These are phyloP conservation scores for Cephus pulcher DNA, from an alignment of 2,888 invertebrate genomes.

Conservation along the genomic window DNA sequence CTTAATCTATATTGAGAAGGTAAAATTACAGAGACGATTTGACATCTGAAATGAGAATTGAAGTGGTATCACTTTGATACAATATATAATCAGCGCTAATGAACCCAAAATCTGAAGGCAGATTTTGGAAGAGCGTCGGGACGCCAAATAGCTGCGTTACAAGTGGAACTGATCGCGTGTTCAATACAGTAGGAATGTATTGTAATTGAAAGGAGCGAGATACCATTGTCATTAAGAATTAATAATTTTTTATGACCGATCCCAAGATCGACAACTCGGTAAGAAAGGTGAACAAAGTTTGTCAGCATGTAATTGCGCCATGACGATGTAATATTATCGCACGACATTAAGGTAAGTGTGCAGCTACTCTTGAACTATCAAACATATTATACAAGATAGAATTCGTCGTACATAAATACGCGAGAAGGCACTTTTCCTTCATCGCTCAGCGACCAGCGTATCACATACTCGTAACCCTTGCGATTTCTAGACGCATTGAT, in stretches of 20 bases:
- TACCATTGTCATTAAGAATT: neutral
- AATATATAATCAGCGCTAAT: neutral
- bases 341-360: neutral
- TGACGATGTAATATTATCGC: neutral
- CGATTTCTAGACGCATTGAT: neutral
- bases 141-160: neutral
- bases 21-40: neutral
- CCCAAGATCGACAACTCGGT: neutral
- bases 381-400: neutral
- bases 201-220: neutral
- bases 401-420: neutral
- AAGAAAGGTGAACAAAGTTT: neutral
- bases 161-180: neutral
- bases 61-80: neutral
- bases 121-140: neutral
- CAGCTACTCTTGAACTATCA: neutral
- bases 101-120: neutral
- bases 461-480: neutral
- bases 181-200: neutral
- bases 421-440: conserved; percentile 7
- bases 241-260: neutral
- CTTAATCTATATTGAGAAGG: neutral
- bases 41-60: neutral
- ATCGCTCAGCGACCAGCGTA: neutral
- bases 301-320: neutral